Evolutionary conservation across 2,113 vertebrate species (phyloP), one percentile per base, ranked within the genome.

Genomic region (Xenopus laevis): DNA sequence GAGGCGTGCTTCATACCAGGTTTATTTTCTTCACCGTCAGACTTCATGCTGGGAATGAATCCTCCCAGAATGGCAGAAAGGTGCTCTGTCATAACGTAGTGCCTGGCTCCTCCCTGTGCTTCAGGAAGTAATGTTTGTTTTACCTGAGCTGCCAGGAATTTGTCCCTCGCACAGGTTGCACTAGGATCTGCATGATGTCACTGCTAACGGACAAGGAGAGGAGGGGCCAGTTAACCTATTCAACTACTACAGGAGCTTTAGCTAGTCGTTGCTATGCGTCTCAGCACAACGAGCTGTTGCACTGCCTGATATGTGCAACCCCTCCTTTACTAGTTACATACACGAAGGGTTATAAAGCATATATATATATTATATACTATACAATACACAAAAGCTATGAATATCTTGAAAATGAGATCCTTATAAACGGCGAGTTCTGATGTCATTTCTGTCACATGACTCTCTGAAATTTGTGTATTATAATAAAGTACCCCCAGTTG

Each of bases 11-110:
- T 84, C 89, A 80, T 86, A 93, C 90, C 92, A 13, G 84, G 82
- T 72, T 85, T 83, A 79, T 78, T 80, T 78, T 88, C 81, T 79
- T 93, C 92, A 72, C 82, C 81, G 79, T 91, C 91, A 16, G 87
- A 85, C 84, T 84, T 84, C 87, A 89, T 88, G 71, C 72, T 30
- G 79, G 71, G 20, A 23, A 66, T 53, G 15, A 21, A 30, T 53
- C 20, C 2, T 53, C 70, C 17, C 46, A 53, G 27, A 63, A 68
- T n/a, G 33, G 60, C 15, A 59, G 57, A 8, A 67, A 60, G 60
- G 11, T 8, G 67, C 55, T 68, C 73, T 53, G 70, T 60, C 68
- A 57, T 71, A 57, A 13, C 55, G 18, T 15, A 12, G 20, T 47
- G 65, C 68, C 62, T 52, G 0, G 74, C 80, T 82, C 83, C 79